phyloP scores from a whole-genome alignment of 2,113 vertebrate species.

The Lophura nycthemera region DNA sequence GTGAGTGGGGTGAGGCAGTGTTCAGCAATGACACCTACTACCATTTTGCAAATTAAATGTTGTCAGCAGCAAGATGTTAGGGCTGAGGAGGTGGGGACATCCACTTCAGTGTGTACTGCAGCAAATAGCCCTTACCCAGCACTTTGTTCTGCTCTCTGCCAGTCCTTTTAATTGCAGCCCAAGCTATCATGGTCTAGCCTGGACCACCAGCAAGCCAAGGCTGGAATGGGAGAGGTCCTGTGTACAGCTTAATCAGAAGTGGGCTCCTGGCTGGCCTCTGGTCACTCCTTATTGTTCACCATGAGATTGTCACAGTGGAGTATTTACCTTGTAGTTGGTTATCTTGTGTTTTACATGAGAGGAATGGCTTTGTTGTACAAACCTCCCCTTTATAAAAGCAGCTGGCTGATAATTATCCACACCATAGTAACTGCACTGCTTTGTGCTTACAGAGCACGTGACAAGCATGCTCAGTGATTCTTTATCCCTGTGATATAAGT shows the following conservation, averaged over 20 bases:
- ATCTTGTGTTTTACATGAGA: not conserved
- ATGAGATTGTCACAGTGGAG: not conserved
- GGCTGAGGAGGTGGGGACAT: not conserved
- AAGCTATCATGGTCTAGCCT: not conserved
- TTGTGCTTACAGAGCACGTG: not conserved
- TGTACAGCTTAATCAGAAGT: not conserved
- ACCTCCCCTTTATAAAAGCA: not conserved
- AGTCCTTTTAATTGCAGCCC: not conserved
- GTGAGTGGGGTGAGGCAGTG: not conserved
- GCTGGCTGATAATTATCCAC: not conserved
- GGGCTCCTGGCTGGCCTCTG: not conserved
- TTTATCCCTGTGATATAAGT: not conserved
- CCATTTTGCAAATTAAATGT: not conserved
- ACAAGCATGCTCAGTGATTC: rapidly evolving
- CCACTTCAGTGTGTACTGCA: not conserved
- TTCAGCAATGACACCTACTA: not conserved
- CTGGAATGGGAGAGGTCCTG: not conserved
- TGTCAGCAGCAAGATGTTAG: not conserved
- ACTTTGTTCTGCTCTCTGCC: not conserved
- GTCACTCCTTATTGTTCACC: not conserved
- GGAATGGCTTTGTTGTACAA: not conserved
- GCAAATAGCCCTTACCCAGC: not conserved
- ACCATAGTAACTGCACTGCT: not conserved
- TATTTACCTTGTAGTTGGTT: not conserved
- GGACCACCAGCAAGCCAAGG: not conserved